Conservation (phyloP, 2,113 vertebrate species). For the Nymphicus hollandicus region DNA sequence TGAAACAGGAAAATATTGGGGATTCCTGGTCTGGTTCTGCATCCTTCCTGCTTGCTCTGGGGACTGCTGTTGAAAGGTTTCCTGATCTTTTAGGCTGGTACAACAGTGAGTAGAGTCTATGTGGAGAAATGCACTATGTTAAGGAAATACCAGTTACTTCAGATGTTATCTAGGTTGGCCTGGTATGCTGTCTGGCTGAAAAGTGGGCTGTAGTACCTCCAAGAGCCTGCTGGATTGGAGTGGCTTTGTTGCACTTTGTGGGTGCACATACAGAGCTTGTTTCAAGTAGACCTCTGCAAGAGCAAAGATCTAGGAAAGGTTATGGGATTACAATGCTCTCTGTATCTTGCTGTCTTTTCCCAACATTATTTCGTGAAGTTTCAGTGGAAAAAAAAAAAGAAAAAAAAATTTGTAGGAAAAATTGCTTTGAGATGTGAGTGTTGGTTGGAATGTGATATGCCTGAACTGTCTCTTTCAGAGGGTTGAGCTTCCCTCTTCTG, state of each 20-base stretch:
- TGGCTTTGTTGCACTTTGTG: not conserved
- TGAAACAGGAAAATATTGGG: not conserved
- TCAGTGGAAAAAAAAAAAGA: not conserved
- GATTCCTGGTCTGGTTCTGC: not conserved
- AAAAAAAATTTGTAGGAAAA: not conserved
- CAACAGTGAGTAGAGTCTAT: not conserved
- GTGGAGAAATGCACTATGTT: not conserved
- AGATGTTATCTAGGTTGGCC: not conserved
- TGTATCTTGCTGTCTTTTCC: not conserved
- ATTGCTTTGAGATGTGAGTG: not conserved
- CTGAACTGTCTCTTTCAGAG: not conserved
- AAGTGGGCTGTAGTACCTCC: not conserved
- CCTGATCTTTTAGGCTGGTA: not conserved
- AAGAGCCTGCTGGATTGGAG: rapidly evolving
- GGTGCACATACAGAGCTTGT: not conserved
- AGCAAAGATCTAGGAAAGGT: not conserved
- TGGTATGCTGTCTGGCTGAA: not conserved
- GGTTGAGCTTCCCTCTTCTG: not conserved
- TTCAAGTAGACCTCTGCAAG: not conserved
- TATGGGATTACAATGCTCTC: not conserved
- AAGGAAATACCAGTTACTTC: not conserved
- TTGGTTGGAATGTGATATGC: not conserved
- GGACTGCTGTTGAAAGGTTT: not conserved
- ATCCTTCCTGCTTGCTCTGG: not conserved
- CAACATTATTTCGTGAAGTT: not conserved